These are phyloP conservation scores for Eilema caniola DNA, from an alignment of 2,888 invertebrate genomes.

Conservation along the genomic window DNA sequence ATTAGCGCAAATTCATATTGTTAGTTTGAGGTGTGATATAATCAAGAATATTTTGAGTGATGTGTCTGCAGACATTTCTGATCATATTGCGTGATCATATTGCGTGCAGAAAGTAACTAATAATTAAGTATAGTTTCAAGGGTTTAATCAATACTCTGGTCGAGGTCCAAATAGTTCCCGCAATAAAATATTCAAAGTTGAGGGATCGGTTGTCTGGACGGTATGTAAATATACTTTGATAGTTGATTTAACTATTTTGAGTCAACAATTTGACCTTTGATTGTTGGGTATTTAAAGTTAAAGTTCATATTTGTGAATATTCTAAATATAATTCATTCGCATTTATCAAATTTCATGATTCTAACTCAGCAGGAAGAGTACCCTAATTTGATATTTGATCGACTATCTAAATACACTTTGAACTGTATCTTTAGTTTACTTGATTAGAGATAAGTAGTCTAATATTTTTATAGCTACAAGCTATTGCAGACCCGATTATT, in stretches of 20 bases:
- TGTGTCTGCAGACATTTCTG: too few species aligned
- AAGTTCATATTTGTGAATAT: neutral
- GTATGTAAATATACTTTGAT: conserved; percentile 27
- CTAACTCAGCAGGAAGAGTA: neutral
- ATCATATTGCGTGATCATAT: too few species aligned
- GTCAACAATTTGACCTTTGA: conserved; percentile 14
- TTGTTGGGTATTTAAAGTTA: neutral
- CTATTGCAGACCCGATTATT: too few species aligned
- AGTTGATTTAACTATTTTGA: conserved; percentile 41
- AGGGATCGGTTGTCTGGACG: conserved; percentile 31
- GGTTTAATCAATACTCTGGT: conserved; percentile 52
- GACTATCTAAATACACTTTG: neutral
- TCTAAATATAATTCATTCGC: neutral
- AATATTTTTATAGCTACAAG: too few species aligned
- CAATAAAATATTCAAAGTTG: conserved; percentile 51
- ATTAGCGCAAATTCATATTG: too few species aligned
- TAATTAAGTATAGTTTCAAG: conserved; percentile 33
- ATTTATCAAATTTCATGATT: neutral
- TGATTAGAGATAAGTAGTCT: too few species aligned
- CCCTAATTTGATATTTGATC: too few species aligned
- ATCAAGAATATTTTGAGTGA: too few species aligned
- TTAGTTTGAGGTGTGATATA: too few species aligned
- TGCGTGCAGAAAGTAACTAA: too few species aligned
- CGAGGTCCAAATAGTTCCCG: conserved; percentile 39
- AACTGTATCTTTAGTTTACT: too few species aligned